Evolutionary conservation across 2,888 invertebrate species (phyloP).

Genomic region (Conops quadrifasciatus): DNA sequence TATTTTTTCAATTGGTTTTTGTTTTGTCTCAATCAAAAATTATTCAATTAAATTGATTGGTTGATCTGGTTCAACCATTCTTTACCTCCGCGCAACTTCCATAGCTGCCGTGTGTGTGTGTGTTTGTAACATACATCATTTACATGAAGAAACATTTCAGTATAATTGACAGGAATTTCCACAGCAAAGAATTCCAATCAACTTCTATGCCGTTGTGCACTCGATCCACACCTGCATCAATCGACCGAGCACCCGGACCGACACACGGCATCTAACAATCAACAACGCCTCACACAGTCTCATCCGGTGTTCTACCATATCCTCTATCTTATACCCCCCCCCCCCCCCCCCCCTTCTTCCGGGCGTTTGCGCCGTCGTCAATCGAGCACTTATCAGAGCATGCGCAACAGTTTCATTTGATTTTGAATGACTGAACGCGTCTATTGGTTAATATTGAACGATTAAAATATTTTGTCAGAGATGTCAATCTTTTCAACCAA

Average conservation of each 20-base stretch:
- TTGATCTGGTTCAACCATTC: conserved; percentile 18
- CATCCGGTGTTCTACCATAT: too few relatives aligned
- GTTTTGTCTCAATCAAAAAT: conserved; percentile 13
- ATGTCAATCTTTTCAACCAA: not conserved
- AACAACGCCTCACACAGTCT: too few relatives aligned
- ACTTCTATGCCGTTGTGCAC: not conserved
- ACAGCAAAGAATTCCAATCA: conserved; percentile 12
- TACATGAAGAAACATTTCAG: not conserved
- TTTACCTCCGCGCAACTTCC: conserved; percentile 3
- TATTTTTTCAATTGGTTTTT: not conserved
- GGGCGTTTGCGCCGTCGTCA: not conserved
- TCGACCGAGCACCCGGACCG: not conserved
- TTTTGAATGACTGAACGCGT: conserved; percentile 11
- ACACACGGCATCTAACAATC: too few relatives aligned
- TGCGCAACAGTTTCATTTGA: conserved; percentile 11
- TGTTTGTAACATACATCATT: not conserved
- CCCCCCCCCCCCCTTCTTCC: not conserved
- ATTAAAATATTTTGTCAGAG: not conserved
- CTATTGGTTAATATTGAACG: not conserved
- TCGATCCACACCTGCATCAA: conserved; percentile 17
- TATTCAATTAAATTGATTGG: conserved; percentile 33
- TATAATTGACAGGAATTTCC: conserved; percentile 24
- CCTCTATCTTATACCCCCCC: not conserved
- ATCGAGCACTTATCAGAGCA: not conserved
- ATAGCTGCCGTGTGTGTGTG: not conserved